Conservation (phyloP, 1,140 invertebrate species). For the Heliconius nattereri region DNA sequence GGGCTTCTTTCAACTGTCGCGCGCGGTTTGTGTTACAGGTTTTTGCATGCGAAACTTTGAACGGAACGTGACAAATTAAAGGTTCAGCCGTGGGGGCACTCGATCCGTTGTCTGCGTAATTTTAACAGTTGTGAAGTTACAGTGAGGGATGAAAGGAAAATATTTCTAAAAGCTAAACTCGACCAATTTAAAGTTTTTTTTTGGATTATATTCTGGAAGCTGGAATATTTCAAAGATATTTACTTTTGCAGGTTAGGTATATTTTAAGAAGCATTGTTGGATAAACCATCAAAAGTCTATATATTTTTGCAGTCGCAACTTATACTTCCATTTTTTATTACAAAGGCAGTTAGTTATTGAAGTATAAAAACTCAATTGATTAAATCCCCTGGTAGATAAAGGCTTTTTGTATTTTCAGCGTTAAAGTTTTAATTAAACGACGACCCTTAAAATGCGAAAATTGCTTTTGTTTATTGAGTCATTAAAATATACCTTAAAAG, state of each 20-base stretch:
- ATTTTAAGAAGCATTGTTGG: neutral
- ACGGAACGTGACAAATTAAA: slow-evolving; percentile 53
- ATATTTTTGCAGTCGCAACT: neutral
- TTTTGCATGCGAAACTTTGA: slow-evolving; percentile 66
- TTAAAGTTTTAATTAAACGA: slow-evolving; percentile 42
- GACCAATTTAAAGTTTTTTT: slow-evolving; percentile 10
- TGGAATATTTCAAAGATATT: neutral
- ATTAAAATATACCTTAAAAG: slow-evolving; percentile 36
- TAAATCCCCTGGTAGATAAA: slow-evolving; percentile 37
- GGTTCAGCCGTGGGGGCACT: slow-evolving; percentile 42
- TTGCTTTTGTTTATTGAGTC: slow-evolving; percentile 40
- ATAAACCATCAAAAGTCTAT: neutral
- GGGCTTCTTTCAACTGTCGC: slow-evolving; percentile 67
- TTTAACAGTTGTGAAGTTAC: slow-evolving; percentile 45
- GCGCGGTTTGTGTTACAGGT: slow-evolving; percentile 61
- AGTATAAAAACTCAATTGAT: slow-evolving; percentile 39
- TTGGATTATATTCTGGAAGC: no score
- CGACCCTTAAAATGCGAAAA: slow-evolving; percentile 38
- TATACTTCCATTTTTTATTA: slow-evolving; percentile 8
- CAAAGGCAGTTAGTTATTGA: slow-evolving; percentile 33
- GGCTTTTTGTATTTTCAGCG: slow-evolving; percentile 33
- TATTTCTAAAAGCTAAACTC: slow-evolving; percentile 9
- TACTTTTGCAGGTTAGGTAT: neutral
- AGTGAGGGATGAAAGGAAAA: slow-evolving; percentile 22
- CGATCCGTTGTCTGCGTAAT: slow-evolving; percentile 46